Conservation (phyloP, 2,113 vertebrate species). For the Lepus americanus region DNA sequence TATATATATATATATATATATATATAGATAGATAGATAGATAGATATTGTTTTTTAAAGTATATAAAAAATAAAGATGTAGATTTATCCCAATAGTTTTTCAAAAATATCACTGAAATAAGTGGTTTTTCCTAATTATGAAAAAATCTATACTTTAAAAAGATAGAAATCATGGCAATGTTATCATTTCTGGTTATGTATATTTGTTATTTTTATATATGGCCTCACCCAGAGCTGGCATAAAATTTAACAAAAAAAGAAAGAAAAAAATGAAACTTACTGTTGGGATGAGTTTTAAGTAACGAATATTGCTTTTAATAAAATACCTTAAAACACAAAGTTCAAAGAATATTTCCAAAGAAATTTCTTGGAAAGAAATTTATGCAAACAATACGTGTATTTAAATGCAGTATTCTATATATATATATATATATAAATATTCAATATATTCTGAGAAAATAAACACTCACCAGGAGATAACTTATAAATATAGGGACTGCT, state of each 20-base stretch:
- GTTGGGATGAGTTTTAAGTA: conserved; percentile 1
- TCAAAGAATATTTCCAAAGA: background rate
- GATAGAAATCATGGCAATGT: conserved; percentile 40
- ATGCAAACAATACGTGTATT: background rate
- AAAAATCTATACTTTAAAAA: conserved; percentile 53
- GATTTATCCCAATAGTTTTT: background rate
- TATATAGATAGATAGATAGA: too few species aligned
- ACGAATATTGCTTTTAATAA: background rate
- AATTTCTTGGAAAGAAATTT: conserved; percentile 3
- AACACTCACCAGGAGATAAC: conserved; percentile 33
- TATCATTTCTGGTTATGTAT: background rate
- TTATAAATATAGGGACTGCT: background rate
- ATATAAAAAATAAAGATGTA: background rate
- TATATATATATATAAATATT: background rate
- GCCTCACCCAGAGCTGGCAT: background rate
- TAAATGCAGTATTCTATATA: background rate
- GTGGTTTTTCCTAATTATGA: conserved; percentile 34
- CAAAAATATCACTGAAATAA: conserved; percentile 7
- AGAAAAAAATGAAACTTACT: conserved; percentile 42
- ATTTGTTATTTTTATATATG: background rate
- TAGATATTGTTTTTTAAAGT: background rate
- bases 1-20: too few species aligned
- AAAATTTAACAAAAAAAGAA: conserved; percentile 34
- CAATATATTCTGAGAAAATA: background rate
- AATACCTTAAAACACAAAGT: conserved; percentile 36